phyloP scores from a whole-genome alignment of 2,113 vertebrate genomes.

The Alligator sinensis region DNA sequence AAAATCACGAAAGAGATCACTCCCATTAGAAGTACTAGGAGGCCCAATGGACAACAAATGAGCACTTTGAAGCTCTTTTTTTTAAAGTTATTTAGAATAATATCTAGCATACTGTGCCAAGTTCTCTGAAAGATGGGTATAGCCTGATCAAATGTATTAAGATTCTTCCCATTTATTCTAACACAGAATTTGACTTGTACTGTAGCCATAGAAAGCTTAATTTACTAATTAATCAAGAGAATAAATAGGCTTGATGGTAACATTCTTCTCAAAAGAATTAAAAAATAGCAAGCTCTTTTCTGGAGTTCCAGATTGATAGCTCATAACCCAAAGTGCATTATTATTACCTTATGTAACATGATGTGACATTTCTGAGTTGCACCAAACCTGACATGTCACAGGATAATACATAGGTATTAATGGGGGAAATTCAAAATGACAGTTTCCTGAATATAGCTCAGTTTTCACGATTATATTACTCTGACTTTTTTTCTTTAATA shows the following conservation, averaged over 20 bases:
- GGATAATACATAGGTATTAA: background rate
- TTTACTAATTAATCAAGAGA: background rate
- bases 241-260: background rate
- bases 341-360: background rate
- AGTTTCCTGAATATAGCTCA: background rate
- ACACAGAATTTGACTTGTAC: background rate
- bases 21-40: background rate
- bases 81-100: background rate
- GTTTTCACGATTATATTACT: background rate
- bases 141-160: background rate
- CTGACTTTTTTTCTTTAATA: background rate
- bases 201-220: background rate
- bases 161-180: background rate
- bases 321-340: background rate
- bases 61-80: background rate
- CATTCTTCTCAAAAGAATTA: background rate
- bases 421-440: background rate
- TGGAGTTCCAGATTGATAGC: background rate
- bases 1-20: background rate
- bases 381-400: accelerated
- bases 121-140: background rate
- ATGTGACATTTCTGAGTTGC: background rate
- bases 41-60: background rate
- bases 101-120: background rate
- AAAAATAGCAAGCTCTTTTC: background rate